Conservation (phyloP, 1,140 invertebrate genomes). For the Agrilus planipennis region DNA sequence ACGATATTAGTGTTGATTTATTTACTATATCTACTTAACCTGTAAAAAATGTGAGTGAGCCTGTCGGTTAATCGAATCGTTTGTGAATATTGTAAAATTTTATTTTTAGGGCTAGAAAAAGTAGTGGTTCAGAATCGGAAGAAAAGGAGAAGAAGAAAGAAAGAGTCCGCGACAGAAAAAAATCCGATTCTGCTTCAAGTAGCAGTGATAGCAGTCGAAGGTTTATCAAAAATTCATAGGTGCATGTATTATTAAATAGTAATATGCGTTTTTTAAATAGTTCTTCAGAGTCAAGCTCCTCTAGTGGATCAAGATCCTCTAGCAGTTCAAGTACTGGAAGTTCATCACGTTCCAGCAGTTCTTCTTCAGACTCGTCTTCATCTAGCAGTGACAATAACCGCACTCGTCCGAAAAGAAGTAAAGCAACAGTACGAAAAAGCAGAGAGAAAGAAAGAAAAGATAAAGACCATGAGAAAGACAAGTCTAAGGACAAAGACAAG, state of each 20-base stretch:
- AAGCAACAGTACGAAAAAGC: conserved; percentile 33
- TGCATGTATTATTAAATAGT: conserved; percentile 9
- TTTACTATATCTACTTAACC: too few species aligned
- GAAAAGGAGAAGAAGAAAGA: conserved; percentile 61
- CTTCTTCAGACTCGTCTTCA: conserved; percentile 43
- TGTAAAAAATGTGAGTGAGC: too few species aligned
- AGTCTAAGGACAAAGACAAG: conserved; percentile 28
- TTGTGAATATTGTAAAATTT: too few species aligned
- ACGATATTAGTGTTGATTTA: too few species aligned
- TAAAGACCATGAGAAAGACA: conserved; percentile 40
- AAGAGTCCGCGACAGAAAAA: conserved; percentile 46
- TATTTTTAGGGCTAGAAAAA: conserved; percentile 29
- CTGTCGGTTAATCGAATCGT: too few species aligned
- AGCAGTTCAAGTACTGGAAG: conserved; percentile 57
- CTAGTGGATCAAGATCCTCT: conserved; percentile 43
- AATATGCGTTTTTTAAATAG: conserved; percentile 37
- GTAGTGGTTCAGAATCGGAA: conserved; percentile 29
- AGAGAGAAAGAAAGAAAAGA: conserved; percentile 41
- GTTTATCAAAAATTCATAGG: conserved; percentile 30
- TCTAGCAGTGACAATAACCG: conserved; percentile 45
- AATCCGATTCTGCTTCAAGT: conserved; percentile 56
- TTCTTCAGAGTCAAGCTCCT: conserved; percentile 63
- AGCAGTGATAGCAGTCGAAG: conserved; percentile 66
- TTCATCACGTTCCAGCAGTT: conserved; percentile 61
- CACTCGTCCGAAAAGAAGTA: conserved; percentile 42